These are phyloP conservation scores for Premnoplex brunnescens DNA, from an alignment of 2,797 vertebrate species.

Conservation along the genomic window DNA sequence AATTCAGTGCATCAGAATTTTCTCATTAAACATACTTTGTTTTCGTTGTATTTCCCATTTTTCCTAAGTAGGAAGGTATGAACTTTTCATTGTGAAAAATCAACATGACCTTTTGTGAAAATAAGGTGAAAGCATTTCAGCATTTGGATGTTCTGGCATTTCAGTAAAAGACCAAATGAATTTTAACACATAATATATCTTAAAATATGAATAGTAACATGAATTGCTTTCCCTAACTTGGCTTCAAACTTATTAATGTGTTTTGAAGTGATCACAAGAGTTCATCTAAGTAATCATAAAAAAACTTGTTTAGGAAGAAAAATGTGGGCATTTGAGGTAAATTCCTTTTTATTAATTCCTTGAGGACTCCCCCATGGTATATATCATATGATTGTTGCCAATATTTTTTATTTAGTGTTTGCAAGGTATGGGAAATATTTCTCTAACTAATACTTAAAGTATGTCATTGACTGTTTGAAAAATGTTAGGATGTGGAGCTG, in stretches of 20 bases:
- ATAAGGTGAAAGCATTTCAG: neutral
- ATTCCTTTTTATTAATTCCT: neutral
- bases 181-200: neutral
- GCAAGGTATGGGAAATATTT: neutral
- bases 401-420: neutral
- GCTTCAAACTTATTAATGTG: neutral
- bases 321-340: neutral
- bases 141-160: slow-evolving; percentile 16
- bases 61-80: neutral
- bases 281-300: neutral
- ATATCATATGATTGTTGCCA: neutral
- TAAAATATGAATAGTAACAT: neutral
- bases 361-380: neutral
- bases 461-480: neutral
- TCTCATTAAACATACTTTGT: neutral
- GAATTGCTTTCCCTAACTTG: neutral
- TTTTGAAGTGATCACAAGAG: neutral
- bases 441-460: neutral
- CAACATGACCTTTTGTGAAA: slow-evolving; percentile 53
- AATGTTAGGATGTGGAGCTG: neutral
- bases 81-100: slow-evolving; percentile 42
- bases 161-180: neutral
- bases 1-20: neutral
- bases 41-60: neutral
- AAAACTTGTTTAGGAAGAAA: neutral